Evolutionary conservation across 1,140 invertebrate genomes (phyloP).

Genomic region (Trissolcus basalis): DNA sequence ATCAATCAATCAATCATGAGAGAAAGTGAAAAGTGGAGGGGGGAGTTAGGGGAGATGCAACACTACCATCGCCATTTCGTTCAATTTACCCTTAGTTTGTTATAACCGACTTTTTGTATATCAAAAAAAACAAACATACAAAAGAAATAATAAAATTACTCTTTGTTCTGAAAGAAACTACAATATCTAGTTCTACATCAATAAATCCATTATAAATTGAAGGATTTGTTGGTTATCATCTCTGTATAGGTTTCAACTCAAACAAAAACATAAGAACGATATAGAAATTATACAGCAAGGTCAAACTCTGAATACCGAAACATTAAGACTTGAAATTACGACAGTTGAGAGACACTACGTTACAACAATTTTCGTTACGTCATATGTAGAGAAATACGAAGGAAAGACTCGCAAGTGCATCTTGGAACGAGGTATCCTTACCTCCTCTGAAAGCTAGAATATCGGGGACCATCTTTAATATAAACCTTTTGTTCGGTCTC

Average conservation of each 20-base stretch:
- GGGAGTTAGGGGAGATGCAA: constrained; percentile 57
- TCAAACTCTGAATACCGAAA: constrained; percentile 55
- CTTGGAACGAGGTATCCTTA: constrained; percentile 75
- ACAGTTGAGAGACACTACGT: constrained; percentile 59
- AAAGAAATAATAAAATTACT: constrained; percentile 10
- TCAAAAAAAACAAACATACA: constrained; percentile 33
- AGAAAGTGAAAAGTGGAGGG: constrained; percentile 33
- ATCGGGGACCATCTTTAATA: constrained; percentile 75
- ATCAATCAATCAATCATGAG: too few species aligned
- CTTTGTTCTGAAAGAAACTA: constrained; percentile 38
- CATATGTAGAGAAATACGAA: constrained; percentile 70
- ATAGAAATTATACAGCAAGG: constrained; percentile 13
- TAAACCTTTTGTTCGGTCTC: constrained; percentile 59
- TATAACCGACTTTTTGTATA: constrained; percentile 4
- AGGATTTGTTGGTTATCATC: constrained; percentile 9
- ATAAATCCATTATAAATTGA: constrained; percentile 49
- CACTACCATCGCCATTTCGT: constrained; percentile 52
- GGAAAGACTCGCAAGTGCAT: constrained; percentile 73
- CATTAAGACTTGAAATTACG: constrained; percentile 31
- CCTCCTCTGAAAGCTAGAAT: constrained; percentile 77
- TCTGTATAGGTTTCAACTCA: too few species aligned
- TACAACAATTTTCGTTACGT: constrained; percentile 63
- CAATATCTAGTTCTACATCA: constrained; percentile 58
- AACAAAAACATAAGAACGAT: too few species aligned
- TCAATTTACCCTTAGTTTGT: constrained; percentile 48